Evolutionary conservation across 2,113 vertebrate genomes (phyloP).

Genomic region (Hucho hucho): DNA sequence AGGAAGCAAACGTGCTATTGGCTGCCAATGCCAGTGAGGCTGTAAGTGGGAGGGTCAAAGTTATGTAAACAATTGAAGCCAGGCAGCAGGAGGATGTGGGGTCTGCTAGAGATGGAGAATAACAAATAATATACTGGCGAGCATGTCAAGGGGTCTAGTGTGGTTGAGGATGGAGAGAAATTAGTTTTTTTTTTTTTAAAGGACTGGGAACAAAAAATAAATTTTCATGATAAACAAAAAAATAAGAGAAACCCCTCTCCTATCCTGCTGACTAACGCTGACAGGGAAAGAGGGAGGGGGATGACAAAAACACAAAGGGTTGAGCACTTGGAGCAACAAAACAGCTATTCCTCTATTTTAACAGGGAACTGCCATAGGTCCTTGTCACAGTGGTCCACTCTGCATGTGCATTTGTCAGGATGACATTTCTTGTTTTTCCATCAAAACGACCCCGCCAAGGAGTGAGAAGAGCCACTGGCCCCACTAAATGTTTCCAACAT

Average conservation of each 20-base stretch:
- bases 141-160: conserved; percentile 12
- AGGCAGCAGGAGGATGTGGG: conserved; percentile 26
- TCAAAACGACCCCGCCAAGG: neutral
- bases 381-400: conserved; percentile 4
- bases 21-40: conserved; percentile 7
- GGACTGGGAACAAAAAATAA: neutral
- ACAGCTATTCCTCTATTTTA: conserved; percentile 26
- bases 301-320: conserved; percentile 28
- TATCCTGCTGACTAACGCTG: conserved; percentile 41
- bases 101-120: conserved; percentile 5
- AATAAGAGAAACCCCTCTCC: conserved; percentile 26
- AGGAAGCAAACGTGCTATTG: conserved; percentile 29
- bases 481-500: neutral
- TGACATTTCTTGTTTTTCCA: neutral
- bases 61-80: conserved; percentile 66
- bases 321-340: conserved; percentile 16
- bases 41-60: conserved; percentile 34
- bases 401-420: conserved; percentile 3
- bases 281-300: conserved; percentile 10
- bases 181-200: neutral
- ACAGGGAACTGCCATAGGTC: neutral
- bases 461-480: neutral
- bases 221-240: neutral
- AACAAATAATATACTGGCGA: conserved; percentile 39
- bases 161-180: conserved; percentile 10